phyloP scores from a whole-genome alignment of 2,113 vertebrate species.

The Thryonomys swinderianus region DNA sequence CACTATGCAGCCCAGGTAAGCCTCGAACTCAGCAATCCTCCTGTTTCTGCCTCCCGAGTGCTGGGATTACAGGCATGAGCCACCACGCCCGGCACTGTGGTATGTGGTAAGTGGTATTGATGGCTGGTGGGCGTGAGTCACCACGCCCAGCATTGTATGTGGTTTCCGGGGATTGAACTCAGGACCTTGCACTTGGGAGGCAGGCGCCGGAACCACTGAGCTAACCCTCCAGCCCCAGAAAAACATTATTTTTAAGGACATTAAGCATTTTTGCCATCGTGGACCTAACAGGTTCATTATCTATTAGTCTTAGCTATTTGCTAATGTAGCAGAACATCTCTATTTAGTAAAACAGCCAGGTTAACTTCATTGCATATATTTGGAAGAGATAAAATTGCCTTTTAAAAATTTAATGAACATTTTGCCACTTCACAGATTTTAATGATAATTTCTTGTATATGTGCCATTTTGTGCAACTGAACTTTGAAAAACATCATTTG shows the following conservation, averaged over 20 bases:
- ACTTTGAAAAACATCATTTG: not conserved
- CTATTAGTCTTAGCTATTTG: not conserved
- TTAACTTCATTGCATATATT: not conserved
- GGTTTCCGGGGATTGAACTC: too few species aligned
- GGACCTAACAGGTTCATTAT: not conserved
- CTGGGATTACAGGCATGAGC: too few species aligned
- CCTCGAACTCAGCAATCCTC: too few species aligned
- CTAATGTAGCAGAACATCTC: not conserved
- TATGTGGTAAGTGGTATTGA: too few species aligned
- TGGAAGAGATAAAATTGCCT: not conserved
- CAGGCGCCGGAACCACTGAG: too few species aligned
- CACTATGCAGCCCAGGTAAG: too few species aligned
- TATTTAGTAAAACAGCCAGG: not conserved
- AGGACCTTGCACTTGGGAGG: too few species aligned
- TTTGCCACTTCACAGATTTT: constrained; percentile 25
- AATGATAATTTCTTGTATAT: constrained; percentile 29
- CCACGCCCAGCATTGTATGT: too few species aligned
- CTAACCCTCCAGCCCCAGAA: too few species aligned
- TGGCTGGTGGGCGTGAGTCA: too few species aligned
- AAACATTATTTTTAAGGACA: constrained; percentile 7
- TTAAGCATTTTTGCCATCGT: not conserved
- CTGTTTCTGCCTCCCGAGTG: too few species aligned
- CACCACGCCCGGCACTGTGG: too few species aligned
- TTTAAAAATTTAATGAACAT: not conserved
- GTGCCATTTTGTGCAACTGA: not conserved